phyloP scores from a whole-genome alignment of 1,140 invertebrate genomes.

The Akabosia matsudoensis region DNA sequence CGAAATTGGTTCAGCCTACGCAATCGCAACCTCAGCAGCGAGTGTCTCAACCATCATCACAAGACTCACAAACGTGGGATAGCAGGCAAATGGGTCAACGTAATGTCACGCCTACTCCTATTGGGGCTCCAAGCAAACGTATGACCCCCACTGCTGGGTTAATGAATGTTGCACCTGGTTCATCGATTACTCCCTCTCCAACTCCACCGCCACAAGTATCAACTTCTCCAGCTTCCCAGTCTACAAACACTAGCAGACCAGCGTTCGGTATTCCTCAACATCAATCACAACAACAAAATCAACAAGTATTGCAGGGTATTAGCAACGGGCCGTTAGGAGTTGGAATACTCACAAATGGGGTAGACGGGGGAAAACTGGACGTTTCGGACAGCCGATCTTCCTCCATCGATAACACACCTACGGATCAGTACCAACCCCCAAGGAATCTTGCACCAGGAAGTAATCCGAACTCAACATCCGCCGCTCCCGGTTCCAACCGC shows the following conservation, averaged over 20 bases:
- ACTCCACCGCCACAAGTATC: slow-evolving; percentile 21
- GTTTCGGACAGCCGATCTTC: slow-evolving; percentile 40
- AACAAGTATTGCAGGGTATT: slow-evolving; percentile 38
- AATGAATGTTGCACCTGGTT: not conserved
- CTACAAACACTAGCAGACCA: not conserved
- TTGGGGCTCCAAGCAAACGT: not conserved
- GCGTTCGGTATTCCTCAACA: not conserved
- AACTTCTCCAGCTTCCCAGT: slow-evolving; percentile 10
- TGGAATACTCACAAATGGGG: slow-evolving; percentile 1
- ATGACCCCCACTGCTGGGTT: not conserved
- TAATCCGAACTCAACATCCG: slow-evolving; percentile 1
- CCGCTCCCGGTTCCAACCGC: not conserved
- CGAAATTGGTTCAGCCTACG: slow-evolving; percentile 35
- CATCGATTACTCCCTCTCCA: not conserved
- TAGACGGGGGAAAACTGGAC: slow-evolving; percentile 24
- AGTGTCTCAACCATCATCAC: not conserved
- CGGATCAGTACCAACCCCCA: slow-evolving; percentile 27
- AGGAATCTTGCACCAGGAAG: slow-evolving; percentile 17
- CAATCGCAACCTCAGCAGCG: slow-evolving; percentile 14
- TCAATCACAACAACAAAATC: slow-evolving; percentile 39
- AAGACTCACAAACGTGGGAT: not conserved
- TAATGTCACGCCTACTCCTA: not conserved
- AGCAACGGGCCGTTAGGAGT: not conserved
- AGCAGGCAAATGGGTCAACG: not conserved
- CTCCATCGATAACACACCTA: slow-evolving; percentile 39